These are phyloP conservation scores for Myathropa florea DNA, from an alignment of 2,888 invertebrate species.

Conservation along the genomic window DNA sequence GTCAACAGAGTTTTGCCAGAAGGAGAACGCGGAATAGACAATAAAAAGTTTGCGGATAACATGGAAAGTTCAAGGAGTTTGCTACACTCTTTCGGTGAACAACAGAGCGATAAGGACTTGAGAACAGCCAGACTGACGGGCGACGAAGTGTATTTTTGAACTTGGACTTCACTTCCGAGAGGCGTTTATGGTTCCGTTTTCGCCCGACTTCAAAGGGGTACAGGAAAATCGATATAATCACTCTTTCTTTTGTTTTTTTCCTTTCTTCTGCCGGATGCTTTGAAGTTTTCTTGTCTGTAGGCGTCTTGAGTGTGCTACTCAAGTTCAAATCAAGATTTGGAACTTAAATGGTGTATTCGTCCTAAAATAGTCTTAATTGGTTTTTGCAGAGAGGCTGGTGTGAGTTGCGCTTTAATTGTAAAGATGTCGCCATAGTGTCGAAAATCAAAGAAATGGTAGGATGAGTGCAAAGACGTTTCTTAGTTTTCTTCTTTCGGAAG, in stretches of 20 bases:
- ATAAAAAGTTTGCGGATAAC: background rate
- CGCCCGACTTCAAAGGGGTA: background rate
- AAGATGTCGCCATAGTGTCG: no score
- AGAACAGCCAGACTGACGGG: background rate
- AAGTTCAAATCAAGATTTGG: background rate
- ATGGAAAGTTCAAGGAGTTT: background rate
- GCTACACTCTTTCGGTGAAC: background rate
- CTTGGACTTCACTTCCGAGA: background rate
- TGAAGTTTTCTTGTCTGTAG: background rate
- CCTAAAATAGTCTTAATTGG: background rate
- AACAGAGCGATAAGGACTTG: background rate
- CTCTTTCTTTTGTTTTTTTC: background rate
- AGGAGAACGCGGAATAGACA: background rate
- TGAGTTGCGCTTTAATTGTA: no score
- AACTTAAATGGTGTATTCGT: background rate
- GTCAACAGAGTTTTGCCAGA: background rate
- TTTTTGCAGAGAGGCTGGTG: no score
- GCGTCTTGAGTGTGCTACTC: background rate
- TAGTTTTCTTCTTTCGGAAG: no score
- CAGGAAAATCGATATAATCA: constrained; percentile 1
- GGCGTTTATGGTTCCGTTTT: background rate
- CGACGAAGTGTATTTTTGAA: background rate
- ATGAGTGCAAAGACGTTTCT: no score
- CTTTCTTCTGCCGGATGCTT: background rate
- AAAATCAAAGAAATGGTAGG: no score